Conservation (phyloP, 2,888 invertebrate genomes). For the Caenorhabditis sp. region DNA sequence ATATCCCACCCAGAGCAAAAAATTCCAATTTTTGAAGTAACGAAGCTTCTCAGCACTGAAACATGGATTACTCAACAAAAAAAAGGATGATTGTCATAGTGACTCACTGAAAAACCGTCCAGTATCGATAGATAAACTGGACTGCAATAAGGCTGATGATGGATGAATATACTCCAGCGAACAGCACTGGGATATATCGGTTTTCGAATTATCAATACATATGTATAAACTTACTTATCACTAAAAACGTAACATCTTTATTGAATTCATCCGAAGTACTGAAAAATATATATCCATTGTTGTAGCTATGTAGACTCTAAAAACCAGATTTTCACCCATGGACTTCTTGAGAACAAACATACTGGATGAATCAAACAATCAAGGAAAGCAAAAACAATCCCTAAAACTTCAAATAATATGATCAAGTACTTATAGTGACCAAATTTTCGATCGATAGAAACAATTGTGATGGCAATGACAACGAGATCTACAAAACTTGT, state of each 20-base stretch:
- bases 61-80: neutral
- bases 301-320: slow-evolving; percentile 7
- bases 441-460: slow-evolving; percentile 15
- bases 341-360: neutral
- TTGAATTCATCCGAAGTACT: neutral
- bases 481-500: neutral
- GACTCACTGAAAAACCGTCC: neutral
- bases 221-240: neutral
- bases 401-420: slow-evolving; percentile 14
- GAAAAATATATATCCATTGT: slow-evolving; percentile 12
- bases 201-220: too few relatives aligned
- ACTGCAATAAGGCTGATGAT: neutral
- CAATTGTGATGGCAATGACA: slow-evolving; percentile 10
- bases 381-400: slow-evolving; percentile 12
- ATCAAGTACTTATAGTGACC: slow-evolving; percentile 25
- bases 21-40: slow-evolving; percentile 1
- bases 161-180: neutral
- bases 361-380: slow-evolving; percentile 21
- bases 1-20: slow-evolving; percentile 5
- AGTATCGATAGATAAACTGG: neutral
- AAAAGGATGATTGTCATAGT: too few relatives aligned
- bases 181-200: too few relatives aligned
- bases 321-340: neutral
- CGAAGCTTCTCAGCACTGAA: neutral
- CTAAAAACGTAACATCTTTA: neutral